Evolutionary conservation across 1,140 invertebrate genomes (phyloP).

Genomic region (Tetragnatha versicolor): DNA sequence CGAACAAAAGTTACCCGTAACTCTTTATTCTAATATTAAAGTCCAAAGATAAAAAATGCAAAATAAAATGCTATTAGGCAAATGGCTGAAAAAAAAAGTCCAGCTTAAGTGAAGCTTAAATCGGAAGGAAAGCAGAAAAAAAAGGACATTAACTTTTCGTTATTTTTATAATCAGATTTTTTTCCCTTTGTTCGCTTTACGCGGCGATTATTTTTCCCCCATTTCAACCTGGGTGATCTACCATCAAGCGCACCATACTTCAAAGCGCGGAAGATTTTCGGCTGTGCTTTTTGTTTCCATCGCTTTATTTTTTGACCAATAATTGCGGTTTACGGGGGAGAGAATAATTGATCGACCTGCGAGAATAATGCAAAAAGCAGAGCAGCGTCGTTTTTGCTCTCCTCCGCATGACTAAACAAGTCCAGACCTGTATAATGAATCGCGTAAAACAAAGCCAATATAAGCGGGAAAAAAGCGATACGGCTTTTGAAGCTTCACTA

Average conservation of each 20-base stretch:
- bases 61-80: constrained; percentile 5
- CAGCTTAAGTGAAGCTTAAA: not conserved
- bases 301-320: not conserved
- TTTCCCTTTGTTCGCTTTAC: not conserved
- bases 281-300: not conserved
- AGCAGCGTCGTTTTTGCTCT: not conserved
- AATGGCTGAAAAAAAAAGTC: not conserved
- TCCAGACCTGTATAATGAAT: not conserved
- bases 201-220: not conserved
- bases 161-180: not conserved
- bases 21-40: not conserved
- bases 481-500: not conserved
- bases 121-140: not conserved
- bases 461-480: not conserved
- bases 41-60: not conserved
- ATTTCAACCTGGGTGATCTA: not conserved
- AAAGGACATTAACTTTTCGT: constrained; percentile 8
- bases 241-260: not conserved
- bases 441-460: constrained; percentile 13
- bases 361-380: not conserved
- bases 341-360: constrained; percentile 15
- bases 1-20: too few relatives aligned
- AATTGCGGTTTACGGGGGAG: not conserved
- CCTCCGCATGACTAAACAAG: not conserved
- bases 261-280: not conserved